phyloP scores from a whole-genome alignment of 2,888 invertebrate species.

The Hydriomena furcata region DNA sequence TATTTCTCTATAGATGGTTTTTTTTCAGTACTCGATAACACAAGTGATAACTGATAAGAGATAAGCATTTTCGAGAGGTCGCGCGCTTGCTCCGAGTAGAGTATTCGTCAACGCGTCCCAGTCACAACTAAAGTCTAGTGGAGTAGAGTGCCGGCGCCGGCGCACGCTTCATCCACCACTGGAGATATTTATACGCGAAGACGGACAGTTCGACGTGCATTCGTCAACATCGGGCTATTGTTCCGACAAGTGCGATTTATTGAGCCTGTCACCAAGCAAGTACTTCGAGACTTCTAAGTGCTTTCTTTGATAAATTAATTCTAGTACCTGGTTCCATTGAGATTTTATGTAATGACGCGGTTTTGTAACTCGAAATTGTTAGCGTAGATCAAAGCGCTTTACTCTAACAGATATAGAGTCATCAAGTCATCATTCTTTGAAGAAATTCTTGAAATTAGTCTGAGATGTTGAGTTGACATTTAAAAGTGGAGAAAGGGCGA shows the following conservation, averaged over 20 bases:
- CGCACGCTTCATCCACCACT: constrained; percentile 66
- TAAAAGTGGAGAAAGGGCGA: constrained; percentile 43
- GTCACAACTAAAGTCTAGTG: constrained; percentile 71
- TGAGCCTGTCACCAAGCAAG: constrained; percentile 20
- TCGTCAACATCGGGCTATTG: constrained; percentile 56
- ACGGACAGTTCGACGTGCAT: constrained; percentile 58
- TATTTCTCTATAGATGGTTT: constrained; percentile 51
- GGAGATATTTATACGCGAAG: constrained; percentile 69
- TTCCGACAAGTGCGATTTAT: constrained; percentile 38
- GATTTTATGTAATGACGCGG: constrained; percentile 16
- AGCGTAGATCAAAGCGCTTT: constrained; percentile 40
- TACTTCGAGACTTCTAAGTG: not conserved
- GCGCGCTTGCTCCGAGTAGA: constrained; percentile 60
- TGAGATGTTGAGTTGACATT: constrained; percentile 41
- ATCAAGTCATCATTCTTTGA: constrained; percentile 45
- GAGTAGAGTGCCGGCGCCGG: constrained; percentile 58
- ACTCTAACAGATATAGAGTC: constrained; percentile 39
- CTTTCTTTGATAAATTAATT: constrained; percentile 1
- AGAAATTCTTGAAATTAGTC: constrained; percentile 43
- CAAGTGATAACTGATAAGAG: constrained; percentile 53
- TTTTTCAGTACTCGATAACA: constrained; percentile 55
- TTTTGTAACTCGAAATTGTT: constrained; percentile 22
- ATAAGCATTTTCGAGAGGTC: constrained; percentile 74
- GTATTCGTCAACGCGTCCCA: constrained; percentile 77
- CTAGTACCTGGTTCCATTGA: constrained; percentile 6